A percentile compares a stretch with the other conserved stretches of the same genome.
phyloP scores from a whole-genome alignment of 2,888 invertebrate species.

The Euproctis similis region DNA sequence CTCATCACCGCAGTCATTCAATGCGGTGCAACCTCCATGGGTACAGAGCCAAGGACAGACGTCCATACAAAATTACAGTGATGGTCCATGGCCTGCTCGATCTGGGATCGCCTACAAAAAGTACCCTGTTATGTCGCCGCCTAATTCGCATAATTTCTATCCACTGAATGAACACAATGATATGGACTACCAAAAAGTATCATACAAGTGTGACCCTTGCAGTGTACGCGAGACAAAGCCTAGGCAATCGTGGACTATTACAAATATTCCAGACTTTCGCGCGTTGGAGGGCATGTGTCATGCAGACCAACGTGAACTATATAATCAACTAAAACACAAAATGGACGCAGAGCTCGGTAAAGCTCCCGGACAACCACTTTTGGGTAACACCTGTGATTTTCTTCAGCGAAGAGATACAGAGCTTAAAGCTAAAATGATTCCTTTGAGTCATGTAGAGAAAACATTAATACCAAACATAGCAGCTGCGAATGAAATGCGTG shows the following conservation, averaged over 20 bases:
- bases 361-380: conserved; percentile 53
- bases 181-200: conserved; percentile 55
- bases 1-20: conserved; percentile 57
- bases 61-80: conserved; percentile 48
- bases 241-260: conserved; percentile 70
- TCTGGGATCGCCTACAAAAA: conserved; percentile 58
- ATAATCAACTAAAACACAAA: conserved; percentile 63
- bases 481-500: conserved; percentile 51
- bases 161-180: conserved; percentile 57
- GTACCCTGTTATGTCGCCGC: conserved; percentile 55
- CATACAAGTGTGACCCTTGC: conserved; percentile 62
- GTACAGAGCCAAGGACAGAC: conserved; percentile 52
- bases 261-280: conserved; percentile 61
- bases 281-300: conserved; percentile 60
- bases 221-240: conserved; percentile 59
- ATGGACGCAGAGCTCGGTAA: conserved; percentile 68
- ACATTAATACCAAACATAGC: conserved; percentile 66
- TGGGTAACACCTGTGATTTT: conserved; percentile 54
- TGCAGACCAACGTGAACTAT: conserved; percentile 60
- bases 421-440: conserved; percentile 68
- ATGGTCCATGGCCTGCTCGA: conserved; percentile 60
- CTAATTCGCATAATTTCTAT: conserved; percentile 56
- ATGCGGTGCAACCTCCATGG: conserved; percentile 63
- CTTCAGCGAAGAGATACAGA: conserved; percentile 64
- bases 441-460: conserved; percentile 66